A percentile compares a stretch with the other conserved stretches of the same genome.
Evolutionary conservation across 1,140 invertebrate species (phyloP).

Genomic region (Drosophila arawakana): DNA sequence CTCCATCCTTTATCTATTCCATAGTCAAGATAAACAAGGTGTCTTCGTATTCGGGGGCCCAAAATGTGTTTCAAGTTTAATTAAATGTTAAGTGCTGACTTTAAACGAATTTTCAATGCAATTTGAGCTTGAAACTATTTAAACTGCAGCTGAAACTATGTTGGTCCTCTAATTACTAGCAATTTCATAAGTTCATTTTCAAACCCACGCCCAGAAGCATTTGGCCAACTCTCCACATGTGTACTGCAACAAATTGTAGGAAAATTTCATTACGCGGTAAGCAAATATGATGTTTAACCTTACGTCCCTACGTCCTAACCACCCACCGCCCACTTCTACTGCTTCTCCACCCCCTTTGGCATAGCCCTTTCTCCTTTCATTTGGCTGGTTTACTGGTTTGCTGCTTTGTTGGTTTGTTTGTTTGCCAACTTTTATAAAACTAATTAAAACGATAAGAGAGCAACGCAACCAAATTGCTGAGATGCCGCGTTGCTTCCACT

Average conservation of each 20-base stretch:
- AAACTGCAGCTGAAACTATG: slow-evolving; percentile 5
- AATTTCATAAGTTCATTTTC: slow-evolving; percentile 59
- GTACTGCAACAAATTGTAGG: slow-evolving; percentile 16
- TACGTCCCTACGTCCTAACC: not conserved
- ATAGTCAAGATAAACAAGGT: slow-evolving; percentile 52
- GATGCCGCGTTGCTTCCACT: slow-evolving; percentile 11
- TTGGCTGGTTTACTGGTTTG: not conserved
- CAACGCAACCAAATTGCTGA: slow-evolving; percentile 32
- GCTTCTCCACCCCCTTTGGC: too few relatives aligned
- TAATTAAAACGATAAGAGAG: slow-evolving; percentile 76
- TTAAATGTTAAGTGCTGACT: slow-evolving; percentile 68
- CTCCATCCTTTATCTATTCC: slow-evolving; percentile 15
- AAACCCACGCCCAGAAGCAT: slow-evolving; percentile 8
- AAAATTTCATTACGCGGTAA: slow-evolving; percentile 30
- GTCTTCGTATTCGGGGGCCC: not conserved
- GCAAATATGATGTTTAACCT: slow-evolving; percentile 28
- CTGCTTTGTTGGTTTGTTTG: slow-evolving; percentile 37
- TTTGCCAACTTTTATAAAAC: slow-evolving; percentile 68
- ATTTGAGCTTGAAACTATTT: slow-evolving; percentile 1
- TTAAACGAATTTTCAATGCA: slow-evolving; percentile 51
- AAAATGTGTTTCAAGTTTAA: slow-evolving; percentile 42
- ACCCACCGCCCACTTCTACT: not conserved
- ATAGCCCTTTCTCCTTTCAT: not conserved
- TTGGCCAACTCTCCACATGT: slow-evolving; percentile 16
- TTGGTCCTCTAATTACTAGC: slow-evolving; percentile 44